Conservation (phyloP, 1,140 invertebrate species). For the Elymnias hypermnestra region DNA sequence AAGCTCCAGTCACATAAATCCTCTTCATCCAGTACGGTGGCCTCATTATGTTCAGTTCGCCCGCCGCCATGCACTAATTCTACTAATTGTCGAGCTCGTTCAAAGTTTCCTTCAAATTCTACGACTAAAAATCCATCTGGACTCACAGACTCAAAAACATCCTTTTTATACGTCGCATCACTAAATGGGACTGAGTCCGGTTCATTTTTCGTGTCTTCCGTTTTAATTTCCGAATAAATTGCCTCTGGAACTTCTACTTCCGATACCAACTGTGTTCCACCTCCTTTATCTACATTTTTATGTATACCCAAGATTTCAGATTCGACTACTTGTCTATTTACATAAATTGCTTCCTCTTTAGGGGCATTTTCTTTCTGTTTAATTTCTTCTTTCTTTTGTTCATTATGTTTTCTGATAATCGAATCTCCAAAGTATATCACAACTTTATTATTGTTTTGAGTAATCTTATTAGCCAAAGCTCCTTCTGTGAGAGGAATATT, state of each 20-base stretch:
- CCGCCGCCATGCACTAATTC: slow-evolving; percentile 75
- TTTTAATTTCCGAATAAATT: slow-evolving; percentile 67
- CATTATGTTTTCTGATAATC: slow-evolving; percentile 72
- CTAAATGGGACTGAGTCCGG: slow-evolving; percentile 50
- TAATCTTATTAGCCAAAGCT: slow-evolving; percentile 62
- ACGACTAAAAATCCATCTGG: slow-evolving; percentile 79
- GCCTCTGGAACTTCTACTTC: slow-evolving; percentile 65
- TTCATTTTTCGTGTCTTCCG: slow-evolving; percentile 30
- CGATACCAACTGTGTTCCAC: slow-evolving; percentile 57
- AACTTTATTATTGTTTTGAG: slow-evolving; percentile 78
- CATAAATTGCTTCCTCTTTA: slow-evolving; percentile 70
- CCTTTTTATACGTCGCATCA: slow-evolving; percentile 59
- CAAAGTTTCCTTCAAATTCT: slow-evolving; percentile 80
- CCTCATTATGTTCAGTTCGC: slow-evolving; percentile 64
- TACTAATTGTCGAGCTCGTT: slow-evolving; percentile 77
- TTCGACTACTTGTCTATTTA: slow-evolving; percentile 56
- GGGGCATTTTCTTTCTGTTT: slow-evolving; percentile 35
- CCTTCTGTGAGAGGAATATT: slow-evolving; percentile 33
- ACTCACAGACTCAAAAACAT: slow-evolving; percentile 49
- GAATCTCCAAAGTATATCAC: slow-evolving; percentile 84
- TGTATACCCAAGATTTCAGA: slow-evolving; percentile 47
- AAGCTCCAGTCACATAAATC: slow-evolving; percentile 83
- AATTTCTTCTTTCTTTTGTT: slow-evolving; percentile 53
- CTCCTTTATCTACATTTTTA: slow-evolving; percentile 53
- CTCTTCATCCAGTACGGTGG: slow-evolving; percentile 63